Evolutionary conservation across 2,113 vertebrate species (phyloP).

Genomic region (Mormyrus iriodes): DNA sequence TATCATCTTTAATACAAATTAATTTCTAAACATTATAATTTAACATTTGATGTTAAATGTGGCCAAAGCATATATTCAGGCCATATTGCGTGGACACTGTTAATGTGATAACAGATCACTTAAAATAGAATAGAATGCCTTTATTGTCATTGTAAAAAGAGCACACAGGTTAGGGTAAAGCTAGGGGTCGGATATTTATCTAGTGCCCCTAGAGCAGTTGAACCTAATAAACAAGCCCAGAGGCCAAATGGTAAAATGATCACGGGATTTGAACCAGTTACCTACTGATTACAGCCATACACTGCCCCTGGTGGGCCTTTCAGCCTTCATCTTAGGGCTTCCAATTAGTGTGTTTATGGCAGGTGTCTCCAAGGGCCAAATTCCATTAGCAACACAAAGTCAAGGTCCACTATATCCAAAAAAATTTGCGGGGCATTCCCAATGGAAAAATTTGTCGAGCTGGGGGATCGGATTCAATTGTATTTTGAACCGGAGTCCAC

Average conservation of each 20-base stretch:
- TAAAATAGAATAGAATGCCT: no score
- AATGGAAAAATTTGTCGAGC: neutral
- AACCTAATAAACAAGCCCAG: neutral
- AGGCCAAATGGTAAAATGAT: neutral
- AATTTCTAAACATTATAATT: no score
- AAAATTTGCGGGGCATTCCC: neutral
- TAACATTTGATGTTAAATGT: no score
- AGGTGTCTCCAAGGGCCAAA: neutral
- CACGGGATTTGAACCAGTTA: neutral
- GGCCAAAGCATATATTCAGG: no score
- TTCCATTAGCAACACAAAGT: neutral
- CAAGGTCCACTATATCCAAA: no score
- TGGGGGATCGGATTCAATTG: neutral
- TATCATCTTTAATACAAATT: neutral
- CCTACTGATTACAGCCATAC: no score
- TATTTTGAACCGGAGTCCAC: neutral
- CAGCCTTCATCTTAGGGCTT: no score
- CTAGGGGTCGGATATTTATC: neutral
- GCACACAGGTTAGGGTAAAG: neutral
- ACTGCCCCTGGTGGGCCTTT: no score
- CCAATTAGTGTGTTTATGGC: no score
- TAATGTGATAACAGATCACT: no score
- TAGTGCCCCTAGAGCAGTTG: neutral
- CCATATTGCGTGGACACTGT: no score
- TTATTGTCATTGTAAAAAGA: no score